Evolutionary conservation across 2,797 vertebrate genomes (phyloP), one percentile per base, ranked within the genome.

Genomic region (Galagoides demidoff): DNA sequence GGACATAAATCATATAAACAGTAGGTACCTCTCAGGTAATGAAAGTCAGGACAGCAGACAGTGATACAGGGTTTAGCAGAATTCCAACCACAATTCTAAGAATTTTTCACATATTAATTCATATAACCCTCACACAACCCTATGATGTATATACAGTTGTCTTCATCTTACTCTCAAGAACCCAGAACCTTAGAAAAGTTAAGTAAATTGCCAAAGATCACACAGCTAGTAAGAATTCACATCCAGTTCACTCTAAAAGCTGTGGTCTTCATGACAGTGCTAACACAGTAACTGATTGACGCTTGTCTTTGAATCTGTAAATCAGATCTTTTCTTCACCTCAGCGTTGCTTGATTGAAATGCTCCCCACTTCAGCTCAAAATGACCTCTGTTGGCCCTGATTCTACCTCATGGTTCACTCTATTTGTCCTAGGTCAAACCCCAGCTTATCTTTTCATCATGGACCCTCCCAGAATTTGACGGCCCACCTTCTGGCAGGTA

Each of bases 121-220:
- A 78, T 29, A 4, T 27, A 84, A 77, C 90, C 25, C 5, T 94
- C 29, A 92, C 49, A 68, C n/a, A 87, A 31, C 7, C 8, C 29
- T 66, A 43, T 76, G 57, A 78, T 29, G 10, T 89, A 89, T 83
- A 77, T 73, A 79, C 76, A 83, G 52, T 45, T 82, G 29, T 85
- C 37, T 92, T 93, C 9, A 66, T 94, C 95, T 90, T 61, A 59
- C 19, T 77, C 74, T 68, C 37, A 70, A 95, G n/a, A 91, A 91
- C 27, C 9, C 9, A 89, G 71, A n/a, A 20, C 8, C 1, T 85
- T 70, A 92, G 27, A 92, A 34, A 90, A 90, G 49, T 70, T 73
- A 90, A 87, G 34, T 71, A 68, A 90, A 77, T 82, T 34, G 22
- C 52, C 55, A 31, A 76, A 66, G 27, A 76, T 63, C 61, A 82